Conservation (phyloP, 2,888 invertebrate species). For the Drosophila melanosoma region DNA sequence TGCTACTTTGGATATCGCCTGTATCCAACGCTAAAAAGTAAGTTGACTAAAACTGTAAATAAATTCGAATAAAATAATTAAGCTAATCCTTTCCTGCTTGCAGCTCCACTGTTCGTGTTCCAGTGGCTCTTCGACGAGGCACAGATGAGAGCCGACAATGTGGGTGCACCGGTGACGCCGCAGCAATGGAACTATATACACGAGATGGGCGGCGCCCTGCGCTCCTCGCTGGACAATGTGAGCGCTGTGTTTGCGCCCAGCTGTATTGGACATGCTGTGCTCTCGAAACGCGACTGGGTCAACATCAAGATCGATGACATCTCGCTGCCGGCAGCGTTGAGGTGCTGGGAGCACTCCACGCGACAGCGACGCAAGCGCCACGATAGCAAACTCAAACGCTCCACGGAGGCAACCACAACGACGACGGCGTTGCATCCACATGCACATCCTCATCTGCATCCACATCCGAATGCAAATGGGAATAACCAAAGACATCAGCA, state of each 20-base stretch:
- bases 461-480: conserved; percentile 58
- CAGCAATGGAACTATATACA: conserved; percentile 98
- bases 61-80: conserved; percentile 16
- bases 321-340: conserved; percentile 92
- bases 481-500: conserved; percentile 71
- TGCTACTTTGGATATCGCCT: conserved; percentile 96
- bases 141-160: conserved; percentile 96
- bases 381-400: conserved; percentile 77
- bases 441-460: conserved; percentile 25
- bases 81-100: conserved; percentile 72
- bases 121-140: conserved; percentile 98
- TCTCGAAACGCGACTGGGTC: conserved; percentile 95
- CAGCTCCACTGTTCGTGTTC: conserved; percentile 95
- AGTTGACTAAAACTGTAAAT: conserved; percentile 66
- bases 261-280: conserved; percentile 95
- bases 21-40: conserved; percentile 93
- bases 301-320: conserved; percentile 93
- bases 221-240: conserved; percentile 92
- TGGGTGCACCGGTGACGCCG: conserved; percentile 94
- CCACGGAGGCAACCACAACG: conserved; percentile 78
- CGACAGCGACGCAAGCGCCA: conserved; percentile 81
- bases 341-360: conserved; percentile 93
- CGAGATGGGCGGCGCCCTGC: conserved; percentile 93
- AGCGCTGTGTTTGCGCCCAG: conserved; percentile 96
- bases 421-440: conserved; percentile 30